Percentiles rank a stretch among this genome's conserved stretches.
These are phyloP conservation scores for Tiliacea aurago DNA, from an alignment of 2,888 invertebrate species.

Conservation along the genomic window DNA sequence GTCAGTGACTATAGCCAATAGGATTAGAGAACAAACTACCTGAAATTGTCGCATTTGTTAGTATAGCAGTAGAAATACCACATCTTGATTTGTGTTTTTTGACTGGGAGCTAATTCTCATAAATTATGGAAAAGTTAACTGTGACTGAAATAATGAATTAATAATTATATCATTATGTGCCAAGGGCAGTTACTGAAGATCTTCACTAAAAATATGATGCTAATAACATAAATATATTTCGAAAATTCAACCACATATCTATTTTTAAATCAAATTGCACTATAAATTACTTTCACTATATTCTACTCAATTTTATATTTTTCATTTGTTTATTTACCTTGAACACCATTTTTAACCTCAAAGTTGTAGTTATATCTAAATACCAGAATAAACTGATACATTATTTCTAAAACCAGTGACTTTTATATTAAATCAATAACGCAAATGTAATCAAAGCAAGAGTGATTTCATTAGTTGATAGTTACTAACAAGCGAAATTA, in stretches of 20 bases:
- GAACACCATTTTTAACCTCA: constrained; percentile 23
- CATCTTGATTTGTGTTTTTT: neutral
- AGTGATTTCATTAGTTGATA: constrained; percentile 34
- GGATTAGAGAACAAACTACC: constrained; percentile 25
- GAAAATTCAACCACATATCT: neutral
- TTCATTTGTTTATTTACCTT: constrained; percentile 43
- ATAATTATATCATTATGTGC: neutral
- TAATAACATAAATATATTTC: neutral
- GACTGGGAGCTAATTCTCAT: neutral
- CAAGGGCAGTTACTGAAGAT: neutral
- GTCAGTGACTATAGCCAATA: constrained; percentile 25
- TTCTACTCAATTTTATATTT: too few species aligned
- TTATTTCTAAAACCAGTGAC: constrained; percentile 21
- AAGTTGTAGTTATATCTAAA: constrained; percentile 24
- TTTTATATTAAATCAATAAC: constrained; percentile 55
- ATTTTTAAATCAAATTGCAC: neutral
- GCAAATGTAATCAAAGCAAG: constrained; percentile 55
- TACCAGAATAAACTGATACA: constrained; percentile 41
- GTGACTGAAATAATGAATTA: neutral
- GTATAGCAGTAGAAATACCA: neutral
- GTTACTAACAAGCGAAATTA: constrained; percentile 45
- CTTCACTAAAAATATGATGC: neutral
- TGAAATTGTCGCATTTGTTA: constrained; percentile 17
- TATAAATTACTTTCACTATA: neutral
- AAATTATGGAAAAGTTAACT: neutral